Evolutionary conservation across 2,888 invertebrate genomes (phyloP).

Genomic region (Crocallis elinguaria): DNA sequence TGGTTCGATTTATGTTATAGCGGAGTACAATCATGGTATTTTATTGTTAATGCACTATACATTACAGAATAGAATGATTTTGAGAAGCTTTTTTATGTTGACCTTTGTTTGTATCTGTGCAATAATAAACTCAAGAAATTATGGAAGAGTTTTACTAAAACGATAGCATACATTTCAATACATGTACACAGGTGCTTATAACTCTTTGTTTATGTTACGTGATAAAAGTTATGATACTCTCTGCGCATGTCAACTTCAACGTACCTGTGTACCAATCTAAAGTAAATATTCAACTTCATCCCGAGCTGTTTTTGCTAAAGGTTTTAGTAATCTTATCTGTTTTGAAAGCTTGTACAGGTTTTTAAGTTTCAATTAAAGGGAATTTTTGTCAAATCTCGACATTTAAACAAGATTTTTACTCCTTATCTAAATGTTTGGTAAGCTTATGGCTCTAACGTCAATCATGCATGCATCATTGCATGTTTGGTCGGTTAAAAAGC

Average conservation of each 20-base stretch:
- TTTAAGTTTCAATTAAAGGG: conserved; percentile 16
- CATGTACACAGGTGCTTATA: conserved; percentile 10
- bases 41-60: conserved; percentile 1
- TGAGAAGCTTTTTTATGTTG: neutral
- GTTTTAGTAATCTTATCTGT: conserved; percentile 24
- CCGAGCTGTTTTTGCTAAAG: conserved; percentile 7
- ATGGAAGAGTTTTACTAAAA: neutral
- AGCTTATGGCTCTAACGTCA: conserved; percentile 26
- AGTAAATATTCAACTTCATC: conserved; percentile 7
- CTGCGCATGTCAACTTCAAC: conserved; percentile 34
- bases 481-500: conserved; percentile 35
- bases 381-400: conserved; percentile 11
- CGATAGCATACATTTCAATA: neutral
- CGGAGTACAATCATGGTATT: conserved; percentile 12
- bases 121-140: too few relatives aligned
- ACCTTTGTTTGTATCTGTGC: neutral
- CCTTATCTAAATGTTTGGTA: conserved; percentile 23
- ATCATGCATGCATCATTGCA: conserved; percentile 37
- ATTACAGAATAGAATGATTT: neutral
- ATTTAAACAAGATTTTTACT: conserved; percentile 9
- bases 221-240: conserved; percentile 28
- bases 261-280: conserved; percentile 11
- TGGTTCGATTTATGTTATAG: conserved; percentile 21
- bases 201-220: conserved; percentile 32
- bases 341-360: conserved; percentile 9